These are phyloP conservation scores for Bicyclus anynana DNA, from an alignment of 1,140 invertebrate species.

Conservation along the genomic window DNA sequence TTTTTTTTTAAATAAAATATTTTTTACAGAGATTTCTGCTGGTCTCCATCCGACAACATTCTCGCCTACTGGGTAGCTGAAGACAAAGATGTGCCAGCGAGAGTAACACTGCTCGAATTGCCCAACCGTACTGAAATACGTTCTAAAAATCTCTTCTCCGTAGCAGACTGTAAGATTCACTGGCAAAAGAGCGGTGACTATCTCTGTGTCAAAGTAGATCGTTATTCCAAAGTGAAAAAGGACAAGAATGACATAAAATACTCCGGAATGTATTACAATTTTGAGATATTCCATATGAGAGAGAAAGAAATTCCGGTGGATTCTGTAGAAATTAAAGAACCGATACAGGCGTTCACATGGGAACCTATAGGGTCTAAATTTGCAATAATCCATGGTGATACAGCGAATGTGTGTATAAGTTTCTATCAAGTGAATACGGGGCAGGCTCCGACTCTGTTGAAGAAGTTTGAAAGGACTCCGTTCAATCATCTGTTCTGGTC, in stretches of 20 bases:
- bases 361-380: constrained; percentile 98
- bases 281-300: constrained; percentile 99
- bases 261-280: constrained; percentile 98
- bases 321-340: constrained; percentile 95
- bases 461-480: constrained; percentile 93
- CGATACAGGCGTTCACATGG: constrained; percentile 98
- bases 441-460: constrained; percentile 90
- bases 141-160: constrained; percentile 98
- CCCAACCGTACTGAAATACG: constrained; percentile 94
- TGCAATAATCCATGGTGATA: constrained; percentile 96
- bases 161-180: constrained; percentile 98
- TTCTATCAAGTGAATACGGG: constrained; percentile 96
- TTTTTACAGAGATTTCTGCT: constrained; percentile 90
- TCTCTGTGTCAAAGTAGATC: constrained; percentile 98
- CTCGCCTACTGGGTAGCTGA: constrained; percentile 99
- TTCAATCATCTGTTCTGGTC: constrained; percentile 99
- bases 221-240: constrained; percentile 96
- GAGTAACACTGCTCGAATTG: constrained; percentile 90
- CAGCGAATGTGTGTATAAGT: constrained; percentile 91
- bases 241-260: constrained; percentile 95
- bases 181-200: constrained; percentile 99
- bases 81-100: constrained; percentile 93
- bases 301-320: constrained; percentile 99
- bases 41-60: constrained; percentile 98
- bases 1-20: not conserved